Base-by-base conservation (phyloP, 2,888 invertebrate species). In the Abrostola triplasia region DNA sequence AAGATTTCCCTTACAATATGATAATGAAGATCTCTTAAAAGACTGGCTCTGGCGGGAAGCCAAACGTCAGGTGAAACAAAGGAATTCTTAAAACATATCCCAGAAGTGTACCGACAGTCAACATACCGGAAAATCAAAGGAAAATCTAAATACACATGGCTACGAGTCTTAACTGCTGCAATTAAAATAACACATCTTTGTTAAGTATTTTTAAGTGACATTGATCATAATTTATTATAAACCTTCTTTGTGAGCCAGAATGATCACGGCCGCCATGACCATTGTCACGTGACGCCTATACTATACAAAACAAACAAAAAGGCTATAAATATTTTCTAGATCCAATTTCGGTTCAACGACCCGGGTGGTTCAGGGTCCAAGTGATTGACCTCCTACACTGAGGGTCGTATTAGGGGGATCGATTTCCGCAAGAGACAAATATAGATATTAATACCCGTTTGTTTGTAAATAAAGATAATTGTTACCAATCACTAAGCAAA, bases 61-160 rank as follows among this genome's bases (percentile, higher is more conserved):
- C 79, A 79, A 70, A 13, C 12, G 42, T 56, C 77, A 79, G 77
- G 79, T 79, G 59, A 59, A 70, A 79, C 77, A 79, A 79, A 79
- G 79, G 51, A 57, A 62, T 57, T 56, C 59, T 54, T 55, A 42
- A 37, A 56, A 51, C 70, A 69, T n/a, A 71, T 65, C 51, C 50
- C 66, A 64, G 62, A 76, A 70, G 69, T 53, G 62, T 69, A 66
- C 65, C 41, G 54, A 53, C 35, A 50, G 37, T 63, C 60, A 63
- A 57, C 50, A 65, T 7, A 76, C 66, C 56, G 73, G 62, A 77
- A 79, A 79, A 51, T 75, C 69, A 79, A 79, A 79, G 53, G 55
- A 56, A 78, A 68, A 62, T 52, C 49, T 47, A 51, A 57, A 36
- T 35, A 52, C 51, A 40, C 51, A 48, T 51, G 57, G 11, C 9